These are phyloP conservation scores for Lasioglossum morio DNA, from an alignment of 2,888 invertebrate genomes.

Conservation along the genomic window DNA sequence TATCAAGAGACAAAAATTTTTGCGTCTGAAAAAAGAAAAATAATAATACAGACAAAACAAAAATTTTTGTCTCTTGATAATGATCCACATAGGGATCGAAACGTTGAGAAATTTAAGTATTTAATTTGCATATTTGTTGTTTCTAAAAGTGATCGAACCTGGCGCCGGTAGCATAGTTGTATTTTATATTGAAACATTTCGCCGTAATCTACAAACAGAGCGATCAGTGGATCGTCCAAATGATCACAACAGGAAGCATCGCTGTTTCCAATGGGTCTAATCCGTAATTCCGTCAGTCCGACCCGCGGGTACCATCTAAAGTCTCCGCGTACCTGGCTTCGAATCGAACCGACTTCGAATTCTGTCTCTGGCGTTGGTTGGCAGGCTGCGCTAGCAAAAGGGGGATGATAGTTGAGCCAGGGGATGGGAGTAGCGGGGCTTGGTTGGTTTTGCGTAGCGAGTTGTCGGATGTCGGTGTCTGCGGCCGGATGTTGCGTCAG, in stretches of 20 bases:
- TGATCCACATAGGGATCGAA: no score
- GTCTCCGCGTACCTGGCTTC: conserved; percentile 52
- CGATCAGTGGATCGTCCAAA: not conserved
- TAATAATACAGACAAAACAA: no score
- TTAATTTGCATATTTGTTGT: no score
- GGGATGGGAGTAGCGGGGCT: not conserved
- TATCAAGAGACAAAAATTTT: no score
- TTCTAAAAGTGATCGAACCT: no score
- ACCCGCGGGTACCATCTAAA: conserved; percentile 25
- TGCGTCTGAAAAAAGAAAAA: no score
- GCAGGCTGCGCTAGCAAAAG: conserved; percentile 24
- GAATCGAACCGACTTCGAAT: conserved; percentile 69
- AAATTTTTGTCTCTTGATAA: no score
- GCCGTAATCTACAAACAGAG: not conserved
- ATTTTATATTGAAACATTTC: no score
- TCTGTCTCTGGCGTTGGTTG: conserved; percentile 65
- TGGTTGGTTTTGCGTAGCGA: conserved; percentile 71
- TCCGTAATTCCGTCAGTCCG: not conserved
- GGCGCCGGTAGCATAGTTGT: no score
- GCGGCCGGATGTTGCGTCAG: conserved; percentile 75
- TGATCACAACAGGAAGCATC: not conserved
- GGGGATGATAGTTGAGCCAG: conserved; percentile 56
- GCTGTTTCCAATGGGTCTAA: not conserved
- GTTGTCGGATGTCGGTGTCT: conserved; percentile 67
- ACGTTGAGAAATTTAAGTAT: no score